Evolutionary conservation across 2,113 vertebrate species (phyloP).

Genomic region (Emydocephalus ijimae): DNA sequence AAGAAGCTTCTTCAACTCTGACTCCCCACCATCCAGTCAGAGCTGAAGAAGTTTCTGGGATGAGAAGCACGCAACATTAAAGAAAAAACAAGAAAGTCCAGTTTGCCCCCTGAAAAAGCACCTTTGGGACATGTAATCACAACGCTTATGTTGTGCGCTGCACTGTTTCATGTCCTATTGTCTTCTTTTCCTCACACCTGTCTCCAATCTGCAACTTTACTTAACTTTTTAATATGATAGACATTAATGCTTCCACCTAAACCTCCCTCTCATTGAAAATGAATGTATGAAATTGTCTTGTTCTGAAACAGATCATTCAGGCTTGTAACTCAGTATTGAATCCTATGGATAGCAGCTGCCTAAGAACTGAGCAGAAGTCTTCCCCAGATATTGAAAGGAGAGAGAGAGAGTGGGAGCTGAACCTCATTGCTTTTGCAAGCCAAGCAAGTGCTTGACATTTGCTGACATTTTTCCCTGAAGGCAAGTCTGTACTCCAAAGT

Average conservation of each 20-base stretch:
- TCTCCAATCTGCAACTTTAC: neutral
- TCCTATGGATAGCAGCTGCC: neutral
- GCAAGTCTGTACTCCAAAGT: neutral
- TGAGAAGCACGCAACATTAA: too few relatives aligned
- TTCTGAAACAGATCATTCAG: neutral
- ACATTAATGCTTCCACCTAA: neutral
- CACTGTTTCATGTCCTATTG: neutral
- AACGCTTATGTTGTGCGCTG: neutral
- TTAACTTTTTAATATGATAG: neutral
- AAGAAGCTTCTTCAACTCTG: too few relatives aligned
- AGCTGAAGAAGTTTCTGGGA: too few relatives aligned
- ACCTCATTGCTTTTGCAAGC: neutral
- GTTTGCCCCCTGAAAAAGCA: too few relatives aligned
- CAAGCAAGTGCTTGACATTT: neutral
- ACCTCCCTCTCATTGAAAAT: neutral
- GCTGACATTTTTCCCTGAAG: neutral
- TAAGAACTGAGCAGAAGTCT: neutral
- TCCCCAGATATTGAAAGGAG: neutral
- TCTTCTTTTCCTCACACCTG: neutral
- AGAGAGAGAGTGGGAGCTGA: neutral
- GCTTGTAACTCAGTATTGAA: neutral
- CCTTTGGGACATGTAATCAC: neutral
- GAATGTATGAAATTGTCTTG: neutral
- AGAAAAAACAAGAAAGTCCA: too few relatives aligned
- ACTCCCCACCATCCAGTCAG: too few relatives aligned